Conservation (phyloP, 2,113 vertebrate genomes). For the Brevimyrus niger region DNA sequence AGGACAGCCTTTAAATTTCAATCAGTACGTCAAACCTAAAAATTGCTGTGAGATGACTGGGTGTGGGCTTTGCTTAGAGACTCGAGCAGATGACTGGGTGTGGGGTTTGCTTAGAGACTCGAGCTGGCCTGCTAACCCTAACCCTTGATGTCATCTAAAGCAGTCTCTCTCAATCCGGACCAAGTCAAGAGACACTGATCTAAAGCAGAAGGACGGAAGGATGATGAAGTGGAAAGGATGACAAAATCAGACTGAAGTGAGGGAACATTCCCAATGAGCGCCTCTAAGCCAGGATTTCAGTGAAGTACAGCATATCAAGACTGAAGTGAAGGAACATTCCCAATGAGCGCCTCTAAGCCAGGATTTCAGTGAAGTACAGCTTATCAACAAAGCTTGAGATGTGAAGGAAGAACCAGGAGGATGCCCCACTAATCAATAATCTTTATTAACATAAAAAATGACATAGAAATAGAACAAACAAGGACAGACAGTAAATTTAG, state of each 20-base stretch:
- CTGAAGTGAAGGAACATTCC: neutral
- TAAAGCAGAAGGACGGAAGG: neutral
- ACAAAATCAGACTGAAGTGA: neutral
- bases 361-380: neutral
- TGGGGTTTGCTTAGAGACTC: neutral
- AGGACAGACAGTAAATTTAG: conserved; percentile 36
- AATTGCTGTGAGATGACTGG: neutral
- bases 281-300: neutral
- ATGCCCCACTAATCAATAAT: neutral
- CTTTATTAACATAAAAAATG: conserved; percentile 13
- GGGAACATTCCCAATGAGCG: neutral
- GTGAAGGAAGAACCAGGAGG: neutral
- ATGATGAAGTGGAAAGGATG: neutral
- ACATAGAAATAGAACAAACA: neutral
- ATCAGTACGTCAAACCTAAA: neutral
- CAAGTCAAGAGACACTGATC: neutral
- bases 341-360: neutral
- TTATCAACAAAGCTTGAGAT: neutral
- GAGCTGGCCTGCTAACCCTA: no score
- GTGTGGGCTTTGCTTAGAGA: neutral
- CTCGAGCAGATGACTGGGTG: neutral
- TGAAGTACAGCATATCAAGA: neutral
- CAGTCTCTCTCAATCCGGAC: neutral
- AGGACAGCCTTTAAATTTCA: neutral
- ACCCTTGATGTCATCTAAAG: neutral